Evolutionary conservation across 2,888 invertebrate genomes (phyloP), one percentile per base, ranked within the genome.

Genomic region (Shargacucullia verbasci): DNA sequence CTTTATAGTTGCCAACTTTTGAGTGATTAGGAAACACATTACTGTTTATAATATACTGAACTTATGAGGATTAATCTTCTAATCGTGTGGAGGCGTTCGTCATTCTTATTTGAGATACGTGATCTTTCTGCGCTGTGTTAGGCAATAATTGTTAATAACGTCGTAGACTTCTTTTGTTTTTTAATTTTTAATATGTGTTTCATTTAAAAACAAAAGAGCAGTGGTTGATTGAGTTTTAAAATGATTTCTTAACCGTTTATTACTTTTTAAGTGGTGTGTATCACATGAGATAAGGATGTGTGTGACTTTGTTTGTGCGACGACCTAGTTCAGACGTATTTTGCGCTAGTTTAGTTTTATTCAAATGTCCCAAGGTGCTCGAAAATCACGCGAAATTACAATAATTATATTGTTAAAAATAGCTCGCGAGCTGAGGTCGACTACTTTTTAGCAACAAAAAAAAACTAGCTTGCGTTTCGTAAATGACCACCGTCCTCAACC

Each of bases 401-500:
- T 70, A 69, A 80, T 84, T 82, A 83, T 82, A 78, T 82, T 76
- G 72, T 81, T 72, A 63, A 75, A 80, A 80, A 73, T 73, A 63
- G 63, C 62, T 65, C 31, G 55, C 39, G 50, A 52, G 47, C 50
- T 53, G 68, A 87, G 86, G 85, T 76, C 84, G 68, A 68, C 78
- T 56, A 77, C 80, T 82, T 83, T 83, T 84, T 78, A 76, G 62
- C 63, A 70, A 73, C 59, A 70, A 78, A 82, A 78, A 78, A 71
- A 72, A 68, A 76, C 45, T 61, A 57, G 54, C 47, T 34, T 39
- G 55, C 46, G 54, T 84, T 80, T 80, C 74, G 71, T 69, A 82
- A 81, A 56, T 73, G 50, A 69, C 49, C 48, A 52, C 43, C 66
- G 87, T 83, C 87, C 88, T 89, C 81, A 81, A 84, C 88, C 87